These are phyloP conservation scores for Drosophila arawakana DNA, from an alignment of 1,140 invertebrate species.

Conservation along the genomic window DNA sequence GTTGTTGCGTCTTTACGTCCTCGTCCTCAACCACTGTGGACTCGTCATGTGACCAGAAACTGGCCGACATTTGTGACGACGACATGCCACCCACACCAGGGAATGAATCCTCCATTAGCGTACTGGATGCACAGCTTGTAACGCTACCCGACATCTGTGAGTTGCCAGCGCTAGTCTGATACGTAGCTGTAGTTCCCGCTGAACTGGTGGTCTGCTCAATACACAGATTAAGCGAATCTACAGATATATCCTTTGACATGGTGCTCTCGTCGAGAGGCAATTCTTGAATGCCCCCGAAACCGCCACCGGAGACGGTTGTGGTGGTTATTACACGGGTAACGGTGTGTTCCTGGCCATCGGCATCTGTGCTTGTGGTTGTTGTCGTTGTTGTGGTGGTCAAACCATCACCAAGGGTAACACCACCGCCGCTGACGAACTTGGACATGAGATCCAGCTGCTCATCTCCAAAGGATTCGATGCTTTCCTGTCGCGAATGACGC, in stretches of 20 bases:
- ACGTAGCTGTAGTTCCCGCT: constrained; percentile 92
- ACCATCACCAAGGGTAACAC: constrained; percentile 79
- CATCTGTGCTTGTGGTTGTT: constrained; percentile 86
- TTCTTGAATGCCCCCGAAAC: constrained; percentile 71
- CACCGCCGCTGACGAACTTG: constrained; percentile 78
- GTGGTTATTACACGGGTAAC: constrained; percentile 86
- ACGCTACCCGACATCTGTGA: constrained; percentile 93
- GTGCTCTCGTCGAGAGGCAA: constrained; percentile 54
- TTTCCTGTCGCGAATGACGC: constrained; percentile 85
- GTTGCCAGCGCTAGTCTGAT: constrained; percentile 91
- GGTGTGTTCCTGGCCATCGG: constrained; percentile 83
- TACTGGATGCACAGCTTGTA: constrained; percentile 86
- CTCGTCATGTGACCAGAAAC: constrained; percentile 76
- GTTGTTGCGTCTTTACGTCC: constrained; percentile 36
- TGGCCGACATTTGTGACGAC: constrained; percentile 76
- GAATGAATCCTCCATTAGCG: constrained; percentile 82
- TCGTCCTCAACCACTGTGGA: constrained; percentile 76
- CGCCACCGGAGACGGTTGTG: constrained; percentile 85
- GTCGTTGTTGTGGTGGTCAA: constrained; percentile 85
- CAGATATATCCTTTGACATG: constrained; percentile 78
- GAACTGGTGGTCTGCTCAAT: constrained; percentile 87
- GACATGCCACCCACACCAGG: constrained; percentile 75
- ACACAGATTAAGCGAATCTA: constrained; percentile 75
- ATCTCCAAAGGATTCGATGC: constrained; percentile 85
- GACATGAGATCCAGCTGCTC: constrained; percentile 84